Conservation (phyloP, 1,140 invertebrate species). For the Sarcophaga peregrina region DNA sequence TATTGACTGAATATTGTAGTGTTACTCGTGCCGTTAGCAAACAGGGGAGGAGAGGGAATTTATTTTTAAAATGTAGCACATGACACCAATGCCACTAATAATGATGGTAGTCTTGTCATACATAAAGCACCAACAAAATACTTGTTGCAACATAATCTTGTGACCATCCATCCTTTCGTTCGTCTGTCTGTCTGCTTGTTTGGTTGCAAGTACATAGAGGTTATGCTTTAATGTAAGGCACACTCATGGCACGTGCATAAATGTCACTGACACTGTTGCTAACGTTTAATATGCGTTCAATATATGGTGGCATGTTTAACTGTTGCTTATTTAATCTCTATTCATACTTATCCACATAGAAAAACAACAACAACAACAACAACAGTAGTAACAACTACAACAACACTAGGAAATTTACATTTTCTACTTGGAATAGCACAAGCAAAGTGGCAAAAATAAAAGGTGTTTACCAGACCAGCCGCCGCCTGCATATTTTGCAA, state of each 20-base stretch:
- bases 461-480: neutral
- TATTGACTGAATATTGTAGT: neutral
- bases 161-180: neutral
- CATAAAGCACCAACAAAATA: neutral
- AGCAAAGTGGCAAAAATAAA: neutral
- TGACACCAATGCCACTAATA: neutral
- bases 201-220: neutral
- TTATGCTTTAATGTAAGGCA: slow-evolving; percentile 23
- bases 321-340: neutral
- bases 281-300: neutral
- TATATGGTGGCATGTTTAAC: slow-evolving; percentile 13
- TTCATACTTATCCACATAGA: neutral
- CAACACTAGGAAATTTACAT: too few relatives aligned
- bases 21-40: neutral
- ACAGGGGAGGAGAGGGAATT: neutral
- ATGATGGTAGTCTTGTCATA: neutral
- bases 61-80: neutral
- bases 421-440: too few relatives aligned
- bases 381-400: too few relatives aligned
- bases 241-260: slow-evolving; percentile 33
- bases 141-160: neutral
- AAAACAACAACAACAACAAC: too few relatives aligned
- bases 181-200: neutral
- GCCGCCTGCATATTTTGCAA: neutral
- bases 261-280: neutral